Evolutionary conservation across 2,113 vertebrate species (phyloP).

Genomic region (Mola mola): DNA sequence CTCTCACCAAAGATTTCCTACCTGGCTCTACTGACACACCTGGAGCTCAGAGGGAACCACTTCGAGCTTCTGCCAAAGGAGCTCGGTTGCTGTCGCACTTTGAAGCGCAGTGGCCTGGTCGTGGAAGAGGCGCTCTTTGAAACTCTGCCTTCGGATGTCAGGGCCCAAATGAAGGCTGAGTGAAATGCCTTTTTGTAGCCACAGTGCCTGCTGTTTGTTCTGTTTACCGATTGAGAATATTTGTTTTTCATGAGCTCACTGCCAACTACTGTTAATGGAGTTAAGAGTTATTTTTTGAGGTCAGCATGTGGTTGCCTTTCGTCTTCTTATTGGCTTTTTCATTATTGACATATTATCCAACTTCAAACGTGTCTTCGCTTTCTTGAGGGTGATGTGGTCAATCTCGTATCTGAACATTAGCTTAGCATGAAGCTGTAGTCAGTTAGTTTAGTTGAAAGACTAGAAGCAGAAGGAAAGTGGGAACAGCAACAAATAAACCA

Average conservation of each 20-base stretch:
- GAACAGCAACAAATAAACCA: no score
- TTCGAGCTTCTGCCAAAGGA: conserved; percentile 93
- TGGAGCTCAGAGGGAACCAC: conserved; percentile 98
- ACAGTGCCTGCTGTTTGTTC: conserved; percentile 75
- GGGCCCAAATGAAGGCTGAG: conserved; percentile 95
- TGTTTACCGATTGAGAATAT: conserved; percentile 17
- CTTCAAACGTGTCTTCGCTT: background rate
- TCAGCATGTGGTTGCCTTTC: background rate
- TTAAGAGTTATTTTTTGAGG: no score
- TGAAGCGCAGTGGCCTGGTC: conserved; percentile 88
- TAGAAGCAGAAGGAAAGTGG: background rate
- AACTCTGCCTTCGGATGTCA: conserved; percentile 94
- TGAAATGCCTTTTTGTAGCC: conserved; percentile 78
- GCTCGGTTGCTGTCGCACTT: conserved; percentile 88
- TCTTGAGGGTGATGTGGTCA: no score
- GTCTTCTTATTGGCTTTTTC: conserved; percentile 4
- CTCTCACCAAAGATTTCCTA: conserved; percentile 97
- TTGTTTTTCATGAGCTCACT: conserved; percentile 47
- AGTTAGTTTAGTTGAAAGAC: conserved; percentile 10
- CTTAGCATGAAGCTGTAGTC: conserved; percentile 6
- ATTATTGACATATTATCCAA: background rate
- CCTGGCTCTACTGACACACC: conserved; percentile 85
- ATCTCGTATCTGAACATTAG: background rate
- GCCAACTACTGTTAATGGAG: conserved; percentile 29
- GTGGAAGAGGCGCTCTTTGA: conserved; percentile 95